Percentiles rank a stretch among this genome's conserved stretches.
phyloP scores from a whole-genome alignment of 2,888 invertebrate genomes.

The Ligdia adustata region DNA sequence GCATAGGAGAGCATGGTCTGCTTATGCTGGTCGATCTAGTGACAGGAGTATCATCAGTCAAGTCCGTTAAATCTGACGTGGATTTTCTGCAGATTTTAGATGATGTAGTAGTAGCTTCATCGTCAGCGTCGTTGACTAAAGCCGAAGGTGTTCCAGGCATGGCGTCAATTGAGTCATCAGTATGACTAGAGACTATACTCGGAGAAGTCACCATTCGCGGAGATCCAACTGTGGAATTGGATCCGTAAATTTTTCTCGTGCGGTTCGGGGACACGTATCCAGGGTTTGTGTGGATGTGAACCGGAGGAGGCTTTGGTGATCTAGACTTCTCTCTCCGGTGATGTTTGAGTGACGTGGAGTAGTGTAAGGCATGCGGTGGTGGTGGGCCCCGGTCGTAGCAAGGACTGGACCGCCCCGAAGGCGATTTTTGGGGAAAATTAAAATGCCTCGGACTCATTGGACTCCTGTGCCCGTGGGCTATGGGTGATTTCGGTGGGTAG shows the following conservation, averaged over 20 bases:
- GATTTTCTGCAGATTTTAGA: conserved; percentile 87
- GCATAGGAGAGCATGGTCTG: conserved; percentile 86
- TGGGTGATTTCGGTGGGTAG: conserved; percentile 77
- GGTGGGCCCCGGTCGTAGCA: conserved; percentile 58
- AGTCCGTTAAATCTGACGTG: conserved; percentile 89
- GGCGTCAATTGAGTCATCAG: conserved; percentile 73
- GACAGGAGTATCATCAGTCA: conserved; percentile 83
- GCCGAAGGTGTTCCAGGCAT: conserved; percentile 73
- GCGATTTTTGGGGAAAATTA: conserved; percentile 80
- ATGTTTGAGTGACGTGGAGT: conserved; percentile 73
- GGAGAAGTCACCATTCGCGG: conserved; percentile 73
- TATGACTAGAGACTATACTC: conserved; percentile 78
- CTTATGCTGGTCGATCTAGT: conserved; percentile 85
- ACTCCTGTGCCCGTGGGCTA: conserved; percentile 83
- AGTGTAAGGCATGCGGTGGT: conserved; percentile 58
- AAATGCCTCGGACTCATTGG: conserved; percentile 85
- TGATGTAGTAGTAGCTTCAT: conserved; percentile 73
- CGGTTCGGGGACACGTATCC: conserved; percentile 84
- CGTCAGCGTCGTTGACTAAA: conserved; percentile 69
- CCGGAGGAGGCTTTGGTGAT: conserved; percentile 79
- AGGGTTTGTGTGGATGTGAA: conserved; percentile 85
- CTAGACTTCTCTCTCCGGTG: conserved; percentile 70
- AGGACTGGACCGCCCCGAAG: conserved; percentile 74
- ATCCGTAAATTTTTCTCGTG: conserved; percentile 69
- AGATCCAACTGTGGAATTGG: conserved; percentile 75